Evolutionary conservation across 2,888 invertebrate species (phyloP).

Genomic region (Oligia fasciuncula): DNA sequence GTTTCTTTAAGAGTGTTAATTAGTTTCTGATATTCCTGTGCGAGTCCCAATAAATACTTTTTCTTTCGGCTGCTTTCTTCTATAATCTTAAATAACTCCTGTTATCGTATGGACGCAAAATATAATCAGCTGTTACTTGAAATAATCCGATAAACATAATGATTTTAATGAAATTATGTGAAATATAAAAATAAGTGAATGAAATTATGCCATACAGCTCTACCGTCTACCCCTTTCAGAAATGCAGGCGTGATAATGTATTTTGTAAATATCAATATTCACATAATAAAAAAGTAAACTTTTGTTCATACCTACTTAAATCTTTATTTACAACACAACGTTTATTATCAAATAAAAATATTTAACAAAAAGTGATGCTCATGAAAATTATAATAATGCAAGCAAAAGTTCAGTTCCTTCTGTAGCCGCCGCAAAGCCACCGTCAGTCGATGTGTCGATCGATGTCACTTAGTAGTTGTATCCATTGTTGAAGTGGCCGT

Average conservation of each 20-base stretch:
- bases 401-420: neutral
- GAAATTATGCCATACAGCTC: too few relatives aligned
- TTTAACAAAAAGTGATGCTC: conserved; percentile 64
- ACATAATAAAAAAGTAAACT: neutral
- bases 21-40: too few relatives aligned
- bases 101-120: too few relatives aligned
- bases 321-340: conserved; percentile 69
- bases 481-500: conserved; percentile 71
- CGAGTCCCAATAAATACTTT: too few relatives aligned
- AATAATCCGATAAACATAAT: too few relatives aligned
- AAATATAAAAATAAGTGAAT: too few relatives aligned
- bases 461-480: conserved; percentile 69
- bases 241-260: neutral
- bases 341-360: conserved; percentile 20
- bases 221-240: neutral
- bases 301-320: conserved; percentile 18
- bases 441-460: conserved; percentile 14
- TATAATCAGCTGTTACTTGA: too few relatives aligned
- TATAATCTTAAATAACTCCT: too few relatives aligned
- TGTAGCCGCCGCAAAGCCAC: neutral
- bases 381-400: conserved; percentile 10
- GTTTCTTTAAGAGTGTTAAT: too few relatives aligned
- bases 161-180: too few relatives aligned
- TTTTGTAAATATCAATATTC: neutral
- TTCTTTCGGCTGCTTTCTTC: too few relatives aligned